phyloP scores from a whole-genome alignment of 2,113 vertebrate genomes.

The Pseudorhombus dupliciocellatus region DNA sequence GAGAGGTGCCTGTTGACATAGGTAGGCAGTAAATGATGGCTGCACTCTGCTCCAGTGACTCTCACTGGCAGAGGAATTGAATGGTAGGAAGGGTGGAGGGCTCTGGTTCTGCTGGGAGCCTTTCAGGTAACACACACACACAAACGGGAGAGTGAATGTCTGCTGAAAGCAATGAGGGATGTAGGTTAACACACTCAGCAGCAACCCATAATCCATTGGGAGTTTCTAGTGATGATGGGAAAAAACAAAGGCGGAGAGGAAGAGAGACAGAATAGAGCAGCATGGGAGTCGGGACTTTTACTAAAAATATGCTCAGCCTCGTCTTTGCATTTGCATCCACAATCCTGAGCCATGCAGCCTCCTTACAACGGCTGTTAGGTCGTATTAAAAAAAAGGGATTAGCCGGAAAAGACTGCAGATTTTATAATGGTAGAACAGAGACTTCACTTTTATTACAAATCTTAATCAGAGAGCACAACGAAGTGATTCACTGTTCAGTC shows the following conservation, averaged over 20 bases:
- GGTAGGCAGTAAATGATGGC: slow-evolving; percentile 46
- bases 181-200: slow-evolving; percentile 41
- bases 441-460: neutral
- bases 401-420: too few relatives aligned
- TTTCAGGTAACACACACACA: slow-evolving; percentile 23
- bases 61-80: slow-evolving; percentile 27
- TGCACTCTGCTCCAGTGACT: slow-evolving; percentile 44
- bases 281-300: slow-evolving; percentile 3
- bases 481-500: neutral
- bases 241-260: slow-evolving; percentile 12
- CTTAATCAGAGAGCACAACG: neutral
- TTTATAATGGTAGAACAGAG: too few relatives aligned
- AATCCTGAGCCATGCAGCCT: too few relatives aligned
- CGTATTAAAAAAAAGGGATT: too few relatives aligned
- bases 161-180: slow-evolving; percentile 17
- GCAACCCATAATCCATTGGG: slow-evolving; percentile 34
- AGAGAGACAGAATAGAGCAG: slow-evolving; percentile 6
- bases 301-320: neutral
- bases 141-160: slow-evolving; percentile 15
- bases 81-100: slow-evolving; percentile 5
- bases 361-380: too few relatives aligned
- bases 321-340: too few relatives aligned
- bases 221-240: slow-evolving; percentile 22
- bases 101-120: slow-evolving; percentile 16
- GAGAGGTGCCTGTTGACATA: slow-evolving; percentile 49